Evolutionary conservation across 2,113 vertebrate species (phyloP), one percentile per base, ranked within the genome.

Genomic region (Dicerorhinus sumatrensis): DNA sequence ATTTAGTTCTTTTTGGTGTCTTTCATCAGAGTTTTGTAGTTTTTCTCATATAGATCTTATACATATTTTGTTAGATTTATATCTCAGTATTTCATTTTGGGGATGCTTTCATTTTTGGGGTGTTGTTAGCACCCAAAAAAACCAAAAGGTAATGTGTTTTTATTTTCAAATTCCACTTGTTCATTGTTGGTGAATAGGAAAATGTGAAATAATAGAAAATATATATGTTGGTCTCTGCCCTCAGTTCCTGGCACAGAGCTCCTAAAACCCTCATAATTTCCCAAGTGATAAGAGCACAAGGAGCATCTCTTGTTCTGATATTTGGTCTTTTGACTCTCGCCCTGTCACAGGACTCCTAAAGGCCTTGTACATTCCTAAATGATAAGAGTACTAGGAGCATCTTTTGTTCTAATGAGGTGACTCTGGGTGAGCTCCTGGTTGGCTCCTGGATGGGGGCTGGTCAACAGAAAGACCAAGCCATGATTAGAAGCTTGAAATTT

Each of bases 401-500:
- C 42, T 77, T 63, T 88, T 88, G 36, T 89, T 89, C 33, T 65
- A 29, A 77, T 89, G 39, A 89, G 39, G 70, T 89, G 39, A 63
- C 87, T 89, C 58, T 63, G 58, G 69, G 3, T 65, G 70, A 54
- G 14, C 51, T 54, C 3, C 51, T 54, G 51, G 51, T 16, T 54
- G 42, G 73, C 58, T 89, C 31, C 23, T 27, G 33, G 16, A 65
- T 76, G 46, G 87, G 42, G 13, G 1, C 75, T 39, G 33, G 63
- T 36, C 21, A 48, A 23, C 46, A 29, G 58, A 77, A 77, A 65
- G 31, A 89, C 6, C 6, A 77, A 77, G 42, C 25, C 73, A 79
- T 90, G 60, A 67, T 79, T 51, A 90, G 46, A 90, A 90, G 27
- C 60, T 65, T 90, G 25, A 79, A 77, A 79, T 79, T 67, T 89